Evolutionary conservation across 2,113 vertebrate species (phyloP).

Genomic region (Delphinapterus leucas): DNA sequence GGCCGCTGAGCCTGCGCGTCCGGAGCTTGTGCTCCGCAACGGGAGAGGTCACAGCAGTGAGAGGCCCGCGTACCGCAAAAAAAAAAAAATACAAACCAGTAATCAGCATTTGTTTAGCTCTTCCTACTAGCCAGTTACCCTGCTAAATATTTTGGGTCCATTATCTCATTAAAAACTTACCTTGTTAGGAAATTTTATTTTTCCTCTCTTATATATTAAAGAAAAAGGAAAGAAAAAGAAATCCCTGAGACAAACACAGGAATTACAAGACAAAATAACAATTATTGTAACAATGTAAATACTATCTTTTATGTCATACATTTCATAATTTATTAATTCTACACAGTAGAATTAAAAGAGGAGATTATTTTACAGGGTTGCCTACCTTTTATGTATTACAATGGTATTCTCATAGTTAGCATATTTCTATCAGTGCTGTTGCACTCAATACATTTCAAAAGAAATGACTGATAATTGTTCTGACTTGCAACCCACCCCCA

Average conservation of each 20-base stretch:
- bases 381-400: background rate
- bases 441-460: background rate
- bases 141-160: background rate
- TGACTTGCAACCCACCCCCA: background rate
- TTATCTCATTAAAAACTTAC: background rate
- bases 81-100: background rate
- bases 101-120: background rate
- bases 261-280: background rate
- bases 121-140: background rate
- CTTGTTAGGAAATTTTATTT: background rate
- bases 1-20: fast-evolving
- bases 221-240: background rate
- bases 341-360: background rate
- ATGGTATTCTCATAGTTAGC: background rate
- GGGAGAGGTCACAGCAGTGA: fast-evolving
- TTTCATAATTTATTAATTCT: background rate
- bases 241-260: background rate
- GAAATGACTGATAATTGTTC: background rate
- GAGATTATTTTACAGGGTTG: background rate
- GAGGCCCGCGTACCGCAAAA: too few species aligned
- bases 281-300: background rate
- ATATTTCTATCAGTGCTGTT: background rate
- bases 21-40: too few species aligned
- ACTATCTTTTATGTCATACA: background rate
- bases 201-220: background rate